Evolutionary conservation across 2,888 invertebrate genomes (phyloP), one percentile per base, ranked within the genome.

Genomic region (Apoderus coryli): DNA sequence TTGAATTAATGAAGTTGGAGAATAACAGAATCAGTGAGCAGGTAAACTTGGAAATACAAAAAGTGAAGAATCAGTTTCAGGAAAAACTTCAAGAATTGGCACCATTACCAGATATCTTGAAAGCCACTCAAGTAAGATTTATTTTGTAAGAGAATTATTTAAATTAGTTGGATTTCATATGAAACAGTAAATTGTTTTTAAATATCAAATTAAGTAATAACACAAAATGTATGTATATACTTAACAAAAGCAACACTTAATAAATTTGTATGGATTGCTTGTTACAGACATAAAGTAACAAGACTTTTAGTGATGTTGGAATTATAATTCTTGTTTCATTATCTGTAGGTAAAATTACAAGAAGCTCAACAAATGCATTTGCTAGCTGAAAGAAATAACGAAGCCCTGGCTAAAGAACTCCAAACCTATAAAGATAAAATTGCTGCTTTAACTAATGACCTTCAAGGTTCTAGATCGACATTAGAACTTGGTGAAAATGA

Each of bases 1-100:
- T 77, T 46, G 74, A 76, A 37, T 57, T 73, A 48, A 72, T 76
- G 70, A 75, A 77, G 44, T 66, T 75, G 65, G 76, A 77, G 44
- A 75, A 76, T 44, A 69, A 67, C 11, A 60, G 75, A 27, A 72
- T 76, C 46, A 72, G 72, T 40, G 76, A 77, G 44, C 76, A 77
- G 49, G 73, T 77, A 23, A 73, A 72, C 42, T 53, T 73, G 10
- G 78, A 77, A 54, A 74, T 77, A 34, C 72, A 74, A 42, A 59
- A 69, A 38, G 73, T 76, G 6, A 77, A 77, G 64, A 63, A 60
- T 44, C 68, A 76, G 51, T 77, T 77, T 56, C 76, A 76, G 62
- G 76, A 76, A 45, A 76, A 76, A 50, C 54, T 77, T 12, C 70
- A 72, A 34, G 76, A 77, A 52, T 53, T 77, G 27, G 68, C 72